These are phyloP conservation scores for Teleogryllus oceanicus DNA, from an alignment of 2,888 invertebrate genomes.

Conservation along the genomic window DNA sequence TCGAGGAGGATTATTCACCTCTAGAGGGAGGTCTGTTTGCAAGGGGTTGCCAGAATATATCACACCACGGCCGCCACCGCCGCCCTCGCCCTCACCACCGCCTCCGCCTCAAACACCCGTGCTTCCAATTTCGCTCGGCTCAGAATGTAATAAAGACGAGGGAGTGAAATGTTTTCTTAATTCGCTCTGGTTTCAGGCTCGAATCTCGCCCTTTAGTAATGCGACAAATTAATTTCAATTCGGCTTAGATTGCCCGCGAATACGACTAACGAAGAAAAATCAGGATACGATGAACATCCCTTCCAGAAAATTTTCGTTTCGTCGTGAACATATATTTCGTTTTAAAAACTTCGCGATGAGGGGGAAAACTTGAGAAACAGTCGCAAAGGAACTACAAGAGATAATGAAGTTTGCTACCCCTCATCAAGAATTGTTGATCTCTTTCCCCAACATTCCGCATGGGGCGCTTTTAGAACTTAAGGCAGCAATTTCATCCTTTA, in stretches of 20 bases:
- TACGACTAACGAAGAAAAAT: background rate
- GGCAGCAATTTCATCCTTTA: no score
- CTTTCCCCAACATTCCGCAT: no score
- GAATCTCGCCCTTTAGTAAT: background rate
- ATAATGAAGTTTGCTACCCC: background rate
- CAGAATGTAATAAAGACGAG: background rate
- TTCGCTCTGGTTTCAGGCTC: background rate
- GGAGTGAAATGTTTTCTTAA: conserved; percentile 18
- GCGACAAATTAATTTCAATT: background rate
- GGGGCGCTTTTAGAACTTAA: no score
- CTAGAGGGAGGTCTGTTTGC: no score
- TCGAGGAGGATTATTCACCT: no score
- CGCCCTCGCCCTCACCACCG: no score
- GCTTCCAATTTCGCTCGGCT: no score
- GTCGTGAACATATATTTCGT: background rate
- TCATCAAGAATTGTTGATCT: background rate
- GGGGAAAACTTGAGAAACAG: background rate
- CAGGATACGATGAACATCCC: background rate
- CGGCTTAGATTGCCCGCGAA: background rate
- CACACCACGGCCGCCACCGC: no score
- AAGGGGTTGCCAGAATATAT: no score
- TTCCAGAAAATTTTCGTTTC: background rate
- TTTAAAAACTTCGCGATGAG: background rate
- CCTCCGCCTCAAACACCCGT: no score
- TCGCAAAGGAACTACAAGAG: background rate